A percentile compares a stretch with the other conserved stretches of the same genome.
These are phyloP conservation scores for Macrocentrus cingulum DNA, from an alignment of 1,140 invertebrate genomes.

Conservation along the genomic window DNA sequence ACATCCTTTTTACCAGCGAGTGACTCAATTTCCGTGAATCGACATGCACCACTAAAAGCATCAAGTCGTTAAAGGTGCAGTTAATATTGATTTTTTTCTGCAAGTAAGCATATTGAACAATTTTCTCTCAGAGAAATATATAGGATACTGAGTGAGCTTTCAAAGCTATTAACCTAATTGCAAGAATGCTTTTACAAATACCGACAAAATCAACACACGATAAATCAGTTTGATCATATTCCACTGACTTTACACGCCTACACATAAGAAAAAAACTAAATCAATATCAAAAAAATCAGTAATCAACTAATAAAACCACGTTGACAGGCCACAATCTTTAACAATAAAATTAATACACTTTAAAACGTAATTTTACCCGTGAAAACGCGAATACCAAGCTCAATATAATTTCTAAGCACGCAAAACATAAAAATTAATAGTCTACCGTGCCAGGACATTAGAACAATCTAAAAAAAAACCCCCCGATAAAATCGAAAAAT, in stretches of 20 bases:
- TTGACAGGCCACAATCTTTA: too few relatives aligned
- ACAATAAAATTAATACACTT: too few relatives aligned
- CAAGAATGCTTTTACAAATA: slow-evolving; percentile 24
- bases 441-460: too few relatives aligned
- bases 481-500: slow-evolving; percentile 24
- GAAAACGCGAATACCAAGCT: too few relatives aligned
- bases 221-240: slow-evolving; percentile 26
- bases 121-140: not conserved
- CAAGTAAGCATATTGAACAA: not conserved
- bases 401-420: too few relatives aligned
- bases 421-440: too few relatives aligned
- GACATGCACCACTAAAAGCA: slow-evolving; percentile 64
- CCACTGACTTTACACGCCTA: slow-evolving; percentile 11
- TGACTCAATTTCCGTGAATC: slow-evolving; percentile 63
- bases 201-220: not conserved
- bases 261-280: not conserved
- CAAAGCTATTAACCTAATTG: slow-evolving; percentile 50
- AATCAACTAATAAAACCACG: too few relatives aligned
- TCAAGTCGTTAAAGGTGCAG: slow-evolving; percentile 6
- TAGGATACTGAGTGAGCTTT: slow-evolving; percentile 1
- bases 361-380: too few relatives aligned
- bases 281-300: slow-evolving; percentile 11
- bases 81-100: slow-evolving; percentile 12
- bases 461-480: too few relatives aligned
- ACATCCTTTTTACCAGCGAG: slow-evolving; percentile 43